Conservation (phyloP, 2,113 vertebrate genomes). For the Petroica traversi region DNA sequence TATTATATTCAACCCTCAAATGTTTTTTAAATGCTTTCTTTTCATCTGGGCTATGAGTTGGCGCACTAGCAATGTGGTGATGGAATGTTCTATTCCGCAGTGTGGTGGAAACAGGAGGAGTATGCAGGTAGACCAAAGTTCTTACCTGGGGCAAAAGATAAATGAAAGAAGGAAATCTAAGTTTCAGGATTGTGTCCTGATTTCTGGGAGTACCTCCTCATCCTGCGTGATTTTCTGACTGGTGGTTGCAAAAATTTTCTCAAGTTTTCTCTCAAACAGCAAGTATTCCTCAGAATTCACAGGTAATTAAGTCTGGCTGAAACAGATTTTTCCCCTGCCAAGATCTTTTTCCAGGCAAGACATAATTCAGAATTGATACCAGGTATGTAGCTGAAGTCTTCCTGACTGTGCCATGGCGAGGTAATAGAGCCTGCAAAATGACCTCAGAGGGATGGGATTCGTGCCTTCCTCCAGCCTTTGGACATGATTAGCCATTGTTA, state of each 20-base stretch:
- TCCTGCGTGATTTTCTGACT: not conserved
- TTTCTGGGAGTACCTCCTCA: not conserved
- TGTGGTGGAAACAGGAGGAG: not conserved
- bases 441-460: not conserved
- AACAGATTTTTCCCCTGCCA: not conserved
- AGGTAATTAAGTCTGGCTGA: not conserved
- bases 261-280: not conserved
- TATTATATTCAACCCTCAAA: not conserved
- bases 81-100: not conserved
- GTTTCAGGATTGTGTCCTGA: not conserved
- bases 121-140: not conserved
- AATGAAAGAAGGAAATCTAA: not conserved
- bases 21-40: not conserved
- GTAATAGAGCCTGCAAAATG: constrained; percentile 1
- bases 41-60: not conserved
- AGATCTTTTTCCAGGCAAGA: not conserved
- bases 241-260: not conserved
- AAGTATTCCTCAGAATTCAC: not conserved
- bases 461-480: constrained; percentile 1
- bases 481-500: not conserved
- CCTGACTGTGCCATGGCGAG: constrained; percentile 39
- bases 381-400: constrained; percentile 26
- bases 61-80: not conserved
- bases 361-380: not conserved
- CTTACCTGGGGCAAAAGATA: not conserved